Evolutionary conservation across 2,113 vertebrate genomes (phyloP), one percentile per base, ranked within the genome.

Genomic region (Chamaea fasciata): DNA sequence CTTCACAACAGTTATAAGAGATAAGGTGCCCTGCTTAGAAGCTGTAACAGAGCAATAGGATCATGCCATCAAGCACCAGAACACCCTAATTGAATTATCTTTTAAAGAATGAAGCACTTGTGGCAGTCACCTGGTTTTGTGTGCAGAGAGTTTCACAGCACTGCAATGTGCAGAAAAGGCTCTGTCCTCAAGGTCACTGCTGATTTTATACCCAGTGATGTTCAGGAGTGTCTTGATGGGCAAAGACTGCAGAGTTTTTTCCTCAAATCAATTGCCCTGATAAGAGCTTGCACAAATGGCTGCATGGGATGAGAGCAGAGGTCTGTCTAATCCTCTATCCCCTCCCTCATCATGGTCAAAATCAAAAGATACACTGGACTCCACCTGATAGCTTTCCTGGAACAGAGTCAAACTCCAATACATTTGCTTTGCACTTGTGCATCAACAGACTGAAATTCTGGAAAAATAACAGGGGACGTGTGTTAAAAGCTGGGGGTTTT

Each of bases 401-500:
- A 87, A 37, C 41, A 44, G 14, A 84, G 27, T 53, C 24, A 70
- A 39, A 68, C 42, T 73, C 68, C 22, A 60, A 20, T n/a, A 31
- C 33, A 6, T 94, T 85, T 77, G 64, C 63, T 85, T 79, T 92
- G 60, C 30, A 11, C 47, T 92, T 74, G 17, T n/a, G 16, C 39
- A 63, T 74, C 83, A 60, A 64, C 30, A 94, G 35, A 80, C 49
- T 92, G 42, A n/a, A 55, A 53, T 64, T 81, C 76, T 86, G 85
- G 56, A 69, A 80, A 94, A 94, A 59, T 70, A 88, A 67, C 28
- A 90, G 33, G 30, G 9, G 19, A 62, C 44, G 4, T 1, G 16
- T 49, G 60, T 44, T 83, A 93, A 90, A 83, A 94, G 39, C 85
- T 81, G 92, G 26, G 93, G 35, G 12, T 16, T 94, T 91, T 95